Base-by-base conservation (phyloP, 1,140 invertebrate species). In the Hycleus cichorii region DNA sequence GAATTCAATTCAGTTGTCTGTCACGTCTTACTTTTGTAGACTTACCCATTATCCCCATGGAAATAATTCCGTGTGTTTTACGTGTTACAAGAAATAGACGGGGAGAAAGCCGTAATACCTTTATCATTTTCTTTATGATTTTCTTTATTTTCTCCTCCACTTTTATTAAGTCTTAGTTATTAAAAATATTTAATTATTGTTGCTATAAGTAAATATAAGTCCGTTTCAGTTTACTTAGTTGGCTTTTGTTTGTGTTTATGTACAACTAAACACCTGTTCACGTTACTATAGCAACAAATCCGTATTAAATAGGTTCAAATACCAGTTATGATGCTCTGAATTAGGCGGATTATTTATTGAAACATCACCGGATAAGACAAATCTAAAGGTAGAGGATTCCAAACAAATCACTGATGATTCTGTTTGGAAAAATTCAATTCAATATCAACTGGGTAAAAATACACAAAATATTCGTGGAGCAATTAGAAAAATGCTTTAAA, bases 21-120 rank as follows among this genome's bases (percentile, higher is more conserved):
- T 52, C 50, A 52, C 50, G 50, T 52, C 25, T 53, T 53, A 53
- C 42, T 53, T 53, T 53, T 52, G 50, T 52, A 52, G 50, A 52
- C 50, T 52, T 52, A 43, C 50, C 45, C 50, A 52, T 52, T 52
- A 25, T 46, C 51, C 39, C 51, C 51, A 26, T 26, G 44, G 24
- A 53, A 45, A 53, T 46, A 46, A 53, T 46, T 53, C 46, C 51
- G 51, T 53, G 51, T 45, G 51, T 53, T 53, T 53, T 53, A 53
- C 51, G 51, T 53, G 51, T 53, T 53, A n/a, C 42, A 53, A 40
- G 51, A 12, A 42, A 52, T 32, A 38, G 45, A 53, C 32, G 32
- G 32, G 7, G 7, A 32, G 18, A 18, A 18, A 18, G 18, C 18
- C 18, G 18, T 32, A 7, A 32, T 32, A 32, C 32, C 32, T 32